Evolutionary conservation across 2,888 invertebrate species (phyloP).

Genomic region (Chaetogeoica ovagalla): DNA sequence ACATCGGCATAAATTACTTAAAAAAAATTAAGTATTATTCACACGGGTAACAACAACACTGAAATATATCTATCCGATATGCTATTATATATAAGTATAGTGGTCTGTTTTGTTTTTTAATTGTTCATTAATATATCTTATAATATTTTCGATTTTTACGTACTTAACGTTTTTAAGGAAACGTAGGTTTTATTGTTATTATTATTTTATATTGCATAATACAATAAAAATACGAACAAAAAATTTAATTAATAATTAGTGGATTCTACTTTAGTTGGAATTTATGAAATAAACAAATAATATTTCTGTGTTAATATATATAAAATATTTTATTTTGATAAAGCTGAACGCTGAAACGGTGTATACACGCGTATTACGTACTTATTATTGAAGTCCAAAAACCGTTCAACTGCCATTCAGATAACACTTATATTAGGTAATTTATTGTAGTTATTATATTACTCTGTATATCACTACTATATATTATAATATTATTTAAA

Average conservation of each 20-base stretch:
- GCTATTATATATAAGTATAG: no score
- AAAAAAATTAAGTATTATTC: no score
- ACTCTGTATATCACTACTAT: not conserved
- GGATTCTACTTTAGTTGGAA: not conserved
- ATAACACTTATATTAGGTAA: constrained; percentile 16
- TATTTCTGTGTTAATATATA: not conserved
- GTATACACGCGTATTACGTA: not conserved
- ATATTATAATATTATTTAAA: not conserved
- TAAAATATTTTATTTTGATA: not conserved
- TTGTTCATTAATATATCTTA: no score
- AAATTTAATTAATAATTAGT: constrained; percentile 21
- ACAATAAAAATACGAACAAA: not conserved
- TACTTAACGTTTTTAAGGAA: no score
- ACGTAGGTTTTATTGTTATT: no score
- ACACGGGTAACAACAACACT: no score
- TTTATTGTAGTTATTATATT: not conserved
- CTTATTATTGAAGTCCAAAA: constrained; percentile 8
- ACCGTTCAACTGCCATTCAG: not conserved
- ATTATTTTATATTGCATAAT: no score
- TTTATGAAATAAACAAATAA: constrained; percentile 15
- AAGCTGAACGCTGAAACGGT: not conserved
- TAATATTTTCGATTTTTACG: no score
- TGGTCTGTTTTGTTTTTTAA: no score
- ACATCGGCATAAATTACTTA: no score
- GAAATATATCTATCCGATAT: no score